Evolutionary conservation across 2,113 vertebrate genomes (phyloP), one percentile per base, ranked within the genome.

Genomic region (Melanerpes aurifrons): DNA sequence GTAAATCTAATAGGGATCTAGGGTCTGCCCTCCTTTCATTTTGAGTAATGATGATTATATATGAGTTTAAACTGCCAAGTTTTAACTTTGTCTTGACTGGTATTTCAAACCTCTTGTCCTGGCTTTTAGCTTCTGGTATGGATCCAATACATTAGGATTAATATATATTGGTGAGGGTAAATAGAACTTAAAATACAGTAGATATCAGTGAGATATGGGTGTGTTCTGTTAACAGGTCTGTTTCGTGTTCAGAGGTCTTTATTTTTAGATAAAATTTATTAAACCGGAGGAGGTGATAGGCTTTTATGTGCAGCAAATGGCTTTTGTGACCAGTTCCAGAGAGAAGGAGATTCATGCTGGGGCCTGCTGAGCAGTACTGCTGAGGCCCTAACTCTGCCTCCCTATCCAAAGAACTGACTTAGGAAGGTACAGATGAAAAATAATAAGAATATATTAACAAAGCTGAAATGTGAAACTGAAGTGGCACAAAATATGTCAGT

Each of bases 171-270:
- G 70, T 5, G 1, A 81, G 21, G 48, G 48, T 69, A 95, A 89
- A 57, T 82, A 95, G 73, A 82, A 58, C 58, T 94, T 96, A 61
- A 92, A 95, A 92, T 91, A 47, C 37, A 9, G 54, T 78, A 82
- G 58, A 48, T 86, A 26, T 31, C 85, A 45, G 26, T 31, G n/a
- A 82, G 71, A 74, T 50, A 72, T 1, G 74, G 43, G 14, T 85
- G 64, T 80, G 61, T 80, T 81, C 28, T 71, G 15, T 86, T 92
- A 85, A 58, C 29, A 82, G 82, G 12, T 87, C 54, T 72, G 15
- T 93, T 92, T 88, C 14, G 6, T 58, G 40, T 71, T 29, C 43
- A 50, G 58, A n/a, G 15, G 21, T 62, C 59, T 82, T 57, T 62
- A 57, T 69, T 86, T 89, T 82, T 68, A 75, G 62, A 54, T 75